Conservation (phyloP, 2,113 vertebrate genomes). For the Pan troglodytes region DNA sequence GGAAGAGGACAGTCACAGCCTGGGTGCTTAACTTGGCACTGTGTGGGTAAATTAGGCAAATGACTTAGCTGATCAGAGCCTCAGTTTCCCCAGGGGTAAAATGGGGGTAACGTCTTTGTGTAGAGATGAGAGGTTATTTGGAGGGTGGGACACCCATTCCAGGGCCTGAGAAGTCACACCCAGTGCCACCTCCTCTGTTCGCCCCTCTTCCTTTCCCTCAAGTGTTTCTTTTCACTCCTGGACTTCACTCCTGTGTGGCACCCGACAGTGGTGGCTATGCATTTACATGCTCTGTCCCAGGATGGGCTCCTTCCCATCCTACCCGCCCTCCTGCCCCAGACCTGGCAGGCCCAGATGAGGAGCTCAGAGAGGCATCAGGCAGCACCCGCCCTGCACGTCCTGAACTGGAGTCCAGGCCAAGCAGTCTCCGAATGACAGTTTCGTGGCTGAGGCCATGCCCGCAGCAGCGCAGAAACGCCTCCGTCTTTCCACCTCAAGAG, state of each 20-base stretch:
- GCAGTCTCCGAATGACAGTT: rapidly evolving
- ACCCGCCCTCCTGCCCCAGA: rapidly evolving
- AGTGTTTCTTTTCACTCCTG: background rate
- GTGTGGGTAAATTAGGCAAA: no score
- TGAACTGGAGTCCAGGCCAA: no score
- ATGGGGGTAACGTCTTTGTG: background rate
- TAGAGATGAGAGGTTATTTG: no score
- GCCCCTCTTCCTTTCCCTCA: no score
- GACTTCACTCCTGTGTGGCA: rapidly evolving
- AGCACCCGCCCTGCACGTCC: rapidly evolving
- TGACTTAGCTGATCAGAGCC: background rate
- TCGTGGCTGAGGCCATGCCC: rapidly evolving
- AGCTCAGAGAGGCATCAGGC: background rate
- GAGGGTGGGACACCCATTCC: no score
- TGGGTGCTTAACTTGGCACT: background rate
- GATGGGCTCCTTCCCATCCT: background rate
- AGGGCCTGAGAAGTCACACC: background rate
- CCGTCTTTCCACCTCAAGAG: rapidly evolving
- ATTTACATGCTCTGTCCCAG: background rate
- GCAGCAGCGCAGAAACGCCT: background rate
- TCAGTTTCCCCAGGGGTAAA: background rate
- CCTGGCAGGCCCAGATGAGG: background rate
- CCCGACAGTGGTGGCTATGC: no score
- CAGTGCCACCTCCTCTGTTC: no score
- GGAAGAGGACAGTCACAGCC: rapidly evolving